These are phyloP conservation scores for Epinotia ramella DNA, from an alignment of 2,888 invertebrate species.

Conservation along the genomic window DNA sequence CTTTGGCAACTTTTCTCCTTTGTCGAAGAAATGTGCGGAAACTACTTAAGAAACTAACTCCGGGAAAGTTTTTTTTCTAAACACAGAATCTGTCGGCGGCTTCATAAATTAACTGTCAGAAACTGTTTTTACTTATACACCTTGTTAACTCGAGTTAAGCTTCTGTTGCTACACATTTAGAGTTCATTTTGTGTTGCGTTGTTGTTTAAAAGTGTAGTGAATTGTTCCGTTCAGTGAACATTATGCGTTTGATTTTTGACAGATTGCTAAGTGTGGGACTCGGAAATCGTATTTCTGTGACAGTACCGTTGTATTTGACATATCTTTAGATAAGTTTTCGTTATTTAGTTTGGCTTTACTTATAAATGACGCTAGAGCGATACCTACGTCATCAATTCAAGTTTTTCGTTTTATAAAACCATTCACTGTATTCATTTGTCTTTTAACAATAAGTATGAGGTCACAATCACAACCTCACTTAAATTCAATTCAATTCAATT, in stretches of 20 bases:
- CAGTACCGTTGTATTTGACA: conserved; percentile 22
- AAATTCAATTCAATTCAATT: too few species aligned
- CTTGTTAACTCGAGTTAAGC: background rate
- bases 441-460: too few species aligned
- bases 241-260: conserved; percentile 39
- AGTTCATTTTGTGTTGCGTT: conserved; percentile 14
- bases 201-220: background rate
- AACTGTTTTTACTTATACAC: conserved; percentile 34
- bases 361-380: background rate
- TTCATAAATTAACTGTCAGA: conserved; percentile 44
- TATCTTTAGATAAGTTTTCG: conserved; percentile 6
- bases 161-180: conserved; percentile 1
- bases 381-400: background rate
- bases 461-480: too few species aligned
- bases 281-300: conserved; percentile 34
- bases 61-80: conserved; percentile 37
- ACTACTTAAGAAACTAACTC: conserved; percentile 40
- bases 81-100: conserved; percentile 40
- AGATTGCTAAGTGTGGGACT: conserved; percentile 39
- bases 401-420: background rate
- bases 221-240: conserved; percentile 1
- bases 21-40: conserved; percentile 38
- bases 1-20: conserved; percentile 6
- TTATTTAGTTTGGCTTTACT: background rate
- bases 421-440: background rate